Evolutionary conservation across 2,797 vertebrate genomes (phyloP).

Genomic region (Presbytis comata): DNA sequence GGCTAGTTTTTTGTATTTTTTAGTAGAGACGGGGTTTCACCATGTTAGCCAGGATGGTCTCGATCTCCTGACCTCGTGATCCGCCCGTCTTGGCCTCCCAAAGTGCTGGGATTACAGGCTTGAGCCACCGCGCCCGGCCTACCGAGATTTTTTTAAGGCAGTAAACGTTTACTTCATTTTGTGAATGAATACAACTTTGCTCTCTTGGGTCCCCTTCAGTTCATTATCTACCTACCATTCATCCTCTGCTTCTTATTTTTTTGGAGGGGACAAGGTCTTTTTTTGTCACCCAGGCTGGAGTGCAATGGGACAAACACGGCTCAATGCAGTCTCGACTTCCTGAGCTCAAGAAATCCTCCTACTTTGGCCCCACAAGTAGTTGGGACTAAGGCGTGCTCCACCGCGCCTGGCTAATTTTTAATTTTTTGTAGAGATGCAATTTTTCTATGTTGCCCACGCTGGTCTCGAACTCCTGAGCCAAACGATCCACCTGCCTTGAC

Average conservation of each 20-base stretch:
- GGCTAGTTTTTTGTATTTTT: no score
- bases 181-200: not conserved
- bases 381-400: not conserved
- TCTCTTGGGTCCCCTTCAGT: not conserved
- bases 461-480: not conserved
- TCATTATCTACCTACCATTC: not conserved
- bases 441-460: not conserved
- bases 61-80: no score
- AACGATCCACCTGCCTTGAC: not conserved
- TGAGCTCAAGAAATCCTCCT: not conserved
- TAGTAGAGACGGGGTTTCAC: no score
- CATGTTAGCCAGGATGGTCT: no score
- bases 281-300: not conserved
- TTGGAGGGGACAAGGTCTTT: not conserved
- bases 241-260: not conserved
- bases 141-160: not conserved
- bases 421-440: not conserved
- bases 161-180: not conserved
- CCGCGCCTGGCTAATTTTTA: not conserved
- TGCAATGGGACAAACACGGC: not conserved
- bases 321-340: not conserved
- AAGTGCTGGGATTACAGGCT: no score
- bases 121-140: no score
- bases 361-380: not conserved
- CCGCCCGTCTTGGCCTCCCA: no score